Percentiles rank a stretch among this genome's conserved stretches.
phyloP scores from a whole-genome alignment of 2,888 invertebrate species.

The Blomia tropicalis region DNA sequence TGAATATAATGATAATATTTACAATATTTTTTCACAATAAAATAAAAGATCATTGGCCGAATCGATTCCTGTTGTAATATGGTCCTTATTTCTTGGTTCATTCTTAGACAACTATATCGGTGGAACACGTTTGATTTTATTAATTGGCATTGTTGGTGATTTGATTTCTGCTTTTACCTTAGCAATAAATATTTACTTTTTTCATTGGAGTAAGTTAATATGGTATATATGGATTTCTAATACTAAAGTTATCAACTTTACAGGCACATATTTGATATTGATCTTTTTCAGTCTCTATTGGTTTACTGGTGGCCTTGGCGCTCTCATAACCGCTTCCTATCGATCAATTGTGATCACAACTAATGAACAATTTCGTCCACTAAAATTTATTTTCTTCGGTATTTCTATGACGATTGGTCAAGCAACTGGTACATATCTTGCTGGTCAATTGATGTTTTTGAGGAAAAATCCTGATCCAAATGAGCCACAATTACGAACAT shows the following conservation, averaged over 20 bases:
- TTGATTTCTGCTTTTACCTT: not conserved
- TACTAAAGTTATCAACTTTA: not conserved
- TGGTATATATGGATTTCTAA: not conserved
- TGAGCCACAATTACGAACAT: not conserved
- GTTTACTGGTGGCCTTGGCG: not conserved
- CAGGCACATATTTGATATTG: not conserved
- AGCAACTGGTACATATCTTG: not conserved
- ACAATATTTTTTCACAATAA: not conserved
- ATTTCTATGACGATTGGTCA: not conserved
- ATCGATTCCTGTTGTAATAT: not conserved
- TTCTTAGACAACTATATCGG: not conserved
- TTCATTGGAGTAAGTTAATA: not conserved
- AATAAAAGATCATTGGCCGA: not conserved
- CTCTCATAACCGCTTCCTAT: not conserved
- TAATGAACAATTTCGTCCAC: not conserved
- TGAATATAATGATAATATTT: not conserved
- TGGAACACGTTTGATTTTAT: not conserved
- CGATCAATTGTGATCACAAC: not conserved
- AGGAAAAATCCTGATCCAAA: not conserved
- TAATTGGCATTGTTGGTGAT: not conserved
- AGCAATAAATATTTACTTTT: not conserved
- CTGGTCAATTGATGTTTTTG: not conserved
- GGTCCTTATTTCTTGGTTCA: conserved; percentile 10
- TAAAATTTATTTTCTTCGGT: not conserved
- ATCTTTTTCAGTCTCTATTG: not conserved